Conservation (phyloP, 1,140 invertebrate genomes). For the Temnothorax nylanderi region DNA sequence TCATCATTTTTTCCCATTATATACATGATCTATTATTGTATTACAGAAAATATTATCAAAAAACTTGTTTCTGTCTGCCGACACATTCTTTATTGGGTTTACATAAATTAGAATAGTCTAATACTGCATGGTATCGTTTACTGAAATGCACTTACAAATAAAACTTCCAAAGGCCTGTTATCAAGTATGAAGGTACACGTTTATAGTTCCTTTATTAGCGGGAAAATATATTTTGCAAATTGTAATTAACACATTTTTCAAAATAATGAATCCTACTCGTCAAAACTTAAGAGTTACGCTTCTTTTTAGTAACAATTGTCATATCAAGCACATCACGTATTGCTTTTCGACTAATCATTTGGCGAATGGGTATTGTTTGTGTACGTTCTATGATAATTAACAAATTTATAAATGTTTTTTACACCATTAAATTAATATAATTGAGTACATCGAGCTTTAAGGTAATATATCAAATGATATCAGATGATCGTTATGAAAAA, state of each 20-base stretch:
- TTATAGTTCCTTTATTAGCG: neutral
- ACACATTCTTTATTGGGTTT: conserved; percentile 67
- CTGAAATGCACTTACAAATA: conserved; percentile 18
- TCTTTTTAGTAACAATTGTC: neutral
- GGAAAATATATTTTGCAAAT: neutral
- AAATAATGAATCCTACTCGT: neutral
- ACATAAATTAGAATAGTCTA: conserved; percentile 70
- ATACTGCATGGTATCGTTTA: conserved; percentile 67
- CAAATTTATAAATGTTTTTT: conserved; percentile 34
- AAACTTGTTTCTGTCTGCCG: conserved; percentile 55
- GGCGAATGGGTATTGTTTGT: neutral
- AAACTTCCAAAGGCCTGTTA: neutral
- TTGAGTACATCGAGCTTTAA: conserved; percentile 35
- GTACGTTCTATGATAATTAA: neutral
- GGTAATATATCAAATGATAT: neutral
- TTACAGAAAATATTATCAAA: neutral
- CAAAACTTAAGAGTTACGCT: neutral
- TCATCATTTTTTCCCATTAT: neutral
- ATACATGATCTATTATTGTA: neutral
- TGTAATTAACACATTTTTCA: neutral
- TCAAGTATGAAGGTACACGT: neutral
- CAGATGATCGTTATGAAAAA: neutral
- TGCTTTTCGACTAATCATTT: neutral
- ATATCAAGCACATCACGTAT: neutral
- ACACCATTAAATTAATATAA: conserved; percentile 23